Base-by-base conservation (phyloP, 2,888 invertebrate genomes). In the Barypeithes pellucidus region DNA sequence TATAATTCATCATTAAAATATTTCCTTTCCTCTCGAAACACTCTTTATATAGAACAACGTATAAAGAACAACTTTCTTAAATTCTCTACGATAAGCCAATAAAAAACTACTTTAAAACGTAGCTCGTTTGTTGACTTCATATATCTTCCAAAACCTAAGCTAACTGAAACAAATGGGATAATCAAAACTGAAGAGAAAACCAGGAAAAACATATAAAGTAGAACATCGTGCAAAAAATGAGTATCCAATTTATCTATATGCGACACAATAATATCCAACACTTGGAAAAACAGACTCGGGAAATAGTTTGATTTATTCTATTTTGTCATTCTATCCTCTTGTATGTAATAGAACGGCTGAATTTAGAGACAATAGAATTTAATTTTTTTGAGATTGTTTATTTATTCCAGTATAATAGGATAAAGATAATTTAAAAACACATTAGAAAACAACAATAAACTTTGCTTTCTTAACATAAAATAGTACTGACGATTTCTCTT, bases 171-270 rank as follows among this genome's bases (percentile, higher is more conserved):
- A 67, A 67, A 66, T 59, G 36, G 52, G 16, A 60, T 60, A 62
- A 72, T 62, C 62, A 69, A 59, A 63, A 47, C 69, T 22, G n/a
- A 41, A 36, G 22, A 62, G 18, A 43, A 29, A 24, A 14, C 43
- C 59, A 12, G 14, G 47, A 16, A 65, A 39, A 60, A 63, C 54
- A 66, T 57, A 65, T 12, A 69, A 47, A 63, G 67, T 60, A 67
- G 57, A 73, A 61, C 45, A 52, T 36, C 45, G 43, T 16, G 33
- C 52, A 39, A 41, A 22, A 67, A 57, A 67, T 61, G 50, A 72
- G 61, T 52, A 70, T 65, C 62, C 61, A 52, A 57, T 54, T 70
- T 43, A 62, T 67, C 62, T 47, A 72, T 67, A 67, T 61, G 39
- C 24, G 47, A 33, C 50, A 52, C 50, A 45, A 39, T 52, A 61